Base-by-base conservation (phyloP, 2,797 vertebrate genomes). In the Bradypus variegatus region DNA sequence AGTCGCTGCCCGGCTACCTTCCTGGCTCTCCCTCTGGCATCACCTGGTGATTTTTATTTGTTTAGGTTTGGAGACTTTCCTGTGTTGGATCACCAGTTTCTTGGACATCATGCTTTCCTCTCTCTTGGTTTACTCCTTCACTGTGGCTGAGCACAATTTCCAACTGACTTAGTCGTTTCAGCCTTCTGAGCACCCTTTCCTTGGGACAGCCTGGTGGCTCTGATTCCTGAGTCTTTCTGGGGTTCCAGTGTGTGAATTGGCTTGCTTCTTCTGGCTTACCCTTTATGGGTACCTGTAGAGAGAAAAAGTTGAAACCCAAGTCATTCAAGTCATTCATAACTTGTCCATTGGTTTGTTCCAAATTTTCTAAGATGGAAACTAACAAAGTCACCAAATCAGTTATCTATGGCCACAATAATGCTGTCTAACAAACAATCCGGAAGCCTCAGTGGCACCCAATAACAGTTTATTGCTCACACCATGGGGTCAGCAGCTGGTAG, bases 361-460 rank as follows among this genome's bases (percentile, higher is more conserved):
- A 27, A 67, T 48, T 60, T 89, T 87, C 25, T n/a, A 77, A 36
- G 50, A 64, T 50, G 82, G 58, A 79, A 70, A 86, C 25, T 10
- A 48, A 21, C 12, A 11, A 38, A 50, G 33, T 48, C n/a, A 41
- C 18, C 4, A 3, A 38, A 2, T 64, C 16, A 12, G 38, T 72
- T 50, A 15, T 70, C 80, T 53, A 3, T 29, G 12, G n/a, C 36
- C 16, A 36, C 55, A 16, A 5, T 19, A 8, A 41, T 3, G n/a
- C 25, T 75, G 31, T 13, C 0, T 78, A 58, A 41, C 21, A 38
- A 65, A 31, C 14, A 55, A n/a, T 64, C 64, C 1, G 19, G 6
- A 2, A 3, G 23, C 29, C 88, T 48, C 31, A 3, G 13, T 18
- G 65, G 60, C 4, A 1, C 3, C 13, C 3, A 1, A 2, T 15